Evolutionary conservation across 2,797 vertebrate genomes (phyloP), one percentile per base, ranked within the genome.

Genomic region (Sandelia bainsii): DNA sequence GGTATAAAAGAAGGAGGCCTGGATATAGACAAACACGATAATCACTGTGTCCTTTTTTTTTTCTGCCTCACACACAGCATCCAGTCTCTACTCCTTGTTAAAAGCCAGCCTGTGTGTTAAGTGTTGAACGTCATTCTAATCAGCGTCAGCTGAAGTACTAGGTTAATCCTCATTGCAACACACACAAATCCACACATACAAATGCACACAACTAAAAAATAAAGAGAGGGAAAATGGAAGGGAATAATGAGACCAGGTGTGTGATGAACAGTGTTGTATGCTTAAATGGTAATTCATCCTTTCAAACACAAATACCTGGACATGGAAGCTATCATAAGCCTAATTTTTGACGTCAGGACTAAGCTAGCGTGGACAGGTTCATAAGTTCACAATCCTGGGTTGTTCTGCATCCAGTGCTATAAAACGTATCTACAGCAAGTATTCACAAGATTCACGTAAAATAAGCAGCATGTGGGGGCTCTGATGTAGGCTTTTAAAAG

Each of bases 161-260:
- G 89, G 90, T 90, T 92, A 93, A 93, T 93, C 91, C 91, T 82
- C 58, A 75, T 69, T 81, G 77, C 80, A 79, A 79, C 72, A 76
- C 88, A 77, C 79, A 83, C 58, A 80, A 75, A 65, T 72, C 58
- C 81, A 69, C 63, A 39, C 45, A 13, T 23, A 11, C 59, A 52
- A 32, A 58, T 40, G 23, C 44, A 56, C 37, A 37, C 32, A 9
- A 34, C 14, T 52, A 25, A 69, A 57, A 29, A 48, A 45, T 34
- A 42, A 62, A 25, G 29, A 22, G n/a, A 40, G 6, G 19, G 8
- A 49, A 57, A 61, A 51, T 44, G 25, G 20, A 22, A 58, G 48
- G 17, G 56, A 56, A 61, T 68, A 83, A 75, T 61, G 61, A 86
- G 70, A 51, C 6, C 64, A 62, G 75, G 75, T 79, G 73, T 69